Percentiles rank a stretch among this genome's conserved stretches.
Evolutionary conservation across 2,113 vertebrate species (phyloP).

Genomic region (Diadophis punctatus): DNA sequence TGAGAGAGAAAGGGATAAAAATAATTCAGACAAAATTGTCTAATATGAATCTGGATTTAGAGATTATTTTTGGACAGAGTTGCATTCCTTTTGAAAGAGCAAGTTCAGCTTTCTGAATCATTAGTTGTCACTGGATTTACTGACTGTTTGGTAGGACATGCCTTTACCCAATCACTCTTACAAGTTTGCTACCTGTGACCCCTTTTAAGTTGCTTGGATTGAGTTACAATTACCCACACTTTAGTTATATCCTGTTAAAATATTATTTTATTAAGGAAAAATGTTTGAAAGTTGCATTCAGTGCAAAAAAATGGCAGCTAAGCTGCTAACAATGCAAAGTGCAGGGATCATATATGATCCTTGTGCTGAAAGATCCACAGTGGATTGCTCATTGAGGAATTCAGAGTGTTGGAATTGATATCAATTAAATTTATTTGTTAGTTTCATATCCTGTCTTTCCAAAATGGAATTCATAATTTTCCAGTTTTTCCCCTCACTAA

Average conservation of each 20-base stretch:
- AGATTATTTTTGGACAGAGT: not conserved
- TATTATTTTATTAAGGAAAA: not conserved
- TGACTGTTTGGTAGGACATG: not conserved
- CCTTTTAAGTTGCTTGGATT: not conserved
- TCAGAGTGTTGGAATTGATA: not conserved
- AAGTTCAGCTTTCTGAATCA: not conserved
- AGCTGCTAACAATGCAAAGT: not conserved
- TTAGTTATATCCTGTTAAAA: not conserved
- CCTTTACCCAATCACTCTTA: not conserved
- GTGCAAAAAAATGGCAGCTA: not conserved
- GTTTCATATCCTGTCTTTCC: not conserved
- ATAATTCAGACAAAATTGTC: not conserved
- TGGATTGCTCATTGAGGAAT: not conserved
- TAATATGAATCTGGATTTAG: not conserved
- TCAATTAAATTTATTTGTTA: not conserved
- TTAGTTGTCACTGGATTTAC: not conserved
- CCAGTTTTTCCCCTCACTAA: not conserved
- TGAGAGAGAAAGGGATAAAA: not conserved
- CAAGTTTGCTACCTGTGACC: not conserved
- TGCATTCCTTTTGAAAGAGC: not conserved
- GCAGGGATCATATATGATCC: not conserved
- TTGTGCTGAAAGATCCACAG: not conserved
- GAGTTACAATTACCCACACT: not conserved
- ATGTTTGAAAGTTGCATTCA: not conserved
- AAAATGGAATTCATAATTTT: not conserved